phyloP scores from a whole-genome alignment of 2,888 invertebrate species.

The Drosophila vallismaia region DNA sequence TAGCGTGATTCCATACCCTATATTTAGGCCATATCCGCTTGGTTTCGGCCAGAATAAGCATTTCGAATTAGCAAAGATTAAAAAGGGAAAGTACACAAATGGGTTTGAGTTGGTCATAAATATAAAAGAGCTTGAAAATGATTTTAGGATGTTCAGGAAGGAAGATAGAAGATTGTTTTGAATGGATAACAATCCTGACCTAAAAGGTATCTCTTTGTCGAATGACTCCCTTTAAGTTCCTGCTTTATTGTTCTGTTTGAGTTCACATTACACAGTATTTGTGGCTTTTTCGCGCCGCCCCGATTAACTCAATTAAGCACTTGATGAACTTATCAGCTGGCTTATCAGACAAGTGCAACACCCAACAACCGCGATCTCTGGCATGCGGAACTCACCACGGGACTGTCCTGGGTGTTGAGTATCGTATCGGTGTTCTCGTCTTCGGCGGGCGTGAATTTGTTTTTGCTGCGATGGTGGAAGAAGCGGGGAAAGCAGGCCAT shows the following conservation, averaged over 20 bases:
- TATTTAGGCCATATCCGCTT: slow-evolving; percentile 1
- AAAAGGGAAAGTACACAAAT: neutral
- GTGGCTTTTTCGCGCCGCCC: slow-evolving; percentile 40
- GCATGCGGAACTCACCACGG: slow-evolving; percentile 77
- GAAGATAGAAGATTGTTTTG: too few relatives aligned
- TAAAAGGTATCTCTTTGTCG: neutral
- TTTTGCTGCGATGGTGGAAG: slow-evolving; percentile 72
- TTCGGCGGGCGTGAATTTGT: slow-evolving; percentile 77
- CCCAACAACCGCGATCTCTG: slow-evolving; percentile 11
- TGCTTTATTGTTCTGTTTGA: slow-evolving; percentile 22
- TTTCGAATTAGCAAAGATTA: neutral
- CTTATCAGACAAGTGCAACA: slow-evolving; percentile 48
- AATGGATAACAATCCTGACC: neutral
- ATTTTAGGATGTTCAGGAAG: too few relatives aligned
- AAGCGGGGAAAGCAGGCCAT: slow-evolving; percentile 82
- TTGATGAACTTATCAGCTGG: slow-evolving; percentile 68
- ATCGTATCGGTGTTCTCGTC: slow-evolving; percentile 80
- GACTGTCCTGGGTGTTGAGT: slow-evolving; percentile 71
- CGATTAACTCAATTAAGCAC: slow-evolving; percentile 75
- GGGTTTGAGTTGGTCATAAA: too few relatives aligned
- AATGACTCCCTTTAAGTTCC: neutral
- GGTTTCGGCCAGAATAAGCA: neutral
- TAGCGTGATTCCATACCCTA: slow-evolving; percentile 34
- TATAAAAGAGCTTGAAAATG: too few relatives aligned
- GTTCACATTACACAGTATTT: slow-evolving; percentile 33